Evolutionary conservation across 1,140 invertebrate genomes (phyloP).

Genomic region (Diplogasteroides magnus): DNA sequence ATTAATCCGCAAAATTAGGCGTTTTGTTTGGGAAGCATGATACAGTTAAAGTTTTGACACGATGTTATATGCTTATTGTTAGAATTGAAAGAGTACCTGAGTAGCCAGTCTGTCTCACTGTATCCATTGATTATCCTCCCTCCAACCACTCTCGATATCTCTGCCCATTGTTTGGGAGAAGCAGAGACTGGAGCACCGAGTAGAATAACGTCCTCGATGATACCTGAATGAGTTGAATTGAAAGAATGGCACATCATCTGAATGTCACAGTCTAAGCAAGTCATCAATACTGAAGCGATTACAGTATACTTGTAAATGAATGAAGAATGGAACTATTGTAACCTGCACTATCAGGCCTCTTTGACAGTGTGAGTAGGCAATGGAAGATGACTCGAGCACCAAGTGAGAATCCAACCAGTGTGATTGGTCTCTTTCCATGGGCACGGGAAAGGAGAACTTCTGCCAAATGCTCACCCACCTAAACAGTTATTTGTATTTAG

Average conservation of each 20-base stretch:
- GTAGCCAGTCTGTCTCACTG: constrained; percentile 59
- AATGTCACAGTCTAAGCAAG: constrained; percentile 5
- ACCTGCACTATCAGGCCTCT: constrained; percentile 57
- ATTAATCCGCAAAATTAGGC: too few species aligned
- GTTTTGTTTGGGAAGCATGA: too few species aligned
- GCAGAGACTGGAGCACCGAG: constrained; percentile 65
- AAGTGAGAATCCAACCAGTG: constrained; percentile 69
- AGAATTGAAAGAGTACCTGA: too few species aligned
- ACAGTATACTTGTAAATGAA: too few species aligned
- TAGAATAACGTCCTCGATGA: constrained; percentile 69
- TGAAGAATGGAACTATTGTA: constrained; percentile 30
- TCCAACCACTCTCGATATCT: constrained; percentile 56
- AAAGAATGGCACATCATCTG: background rate
- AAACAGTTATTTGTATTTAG: constrained; percentile 20
- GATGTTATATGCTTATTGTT: too few species aligned
- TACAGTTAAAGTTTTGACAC: too few species aligned
- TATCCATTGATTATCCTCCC: constrained; percentile 61
- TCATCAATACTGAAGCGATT: constrained; percentile 16
- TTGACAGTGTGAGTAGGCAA: constrained; percentile 61
- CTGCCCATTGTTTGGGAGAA: constrained; percentile 55
- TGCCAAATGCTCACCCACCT: constrained; percentile 66
- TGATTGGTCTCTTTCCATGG: constrained; percentile 69
- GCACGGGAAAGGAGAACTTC: constrained; percentile 65
- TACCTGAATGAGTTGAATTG: constrained; percentile 57
- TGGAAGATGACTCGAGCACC: constrained; percentile 71